A percentile compares a stretch with the other conserved stretches of the same genome.
These are phyloP conservation scores for Rhynchonycteris naso DNA, from an alignment of 2,797 vertebrate species.

Conservation along the genomic window DNA sequence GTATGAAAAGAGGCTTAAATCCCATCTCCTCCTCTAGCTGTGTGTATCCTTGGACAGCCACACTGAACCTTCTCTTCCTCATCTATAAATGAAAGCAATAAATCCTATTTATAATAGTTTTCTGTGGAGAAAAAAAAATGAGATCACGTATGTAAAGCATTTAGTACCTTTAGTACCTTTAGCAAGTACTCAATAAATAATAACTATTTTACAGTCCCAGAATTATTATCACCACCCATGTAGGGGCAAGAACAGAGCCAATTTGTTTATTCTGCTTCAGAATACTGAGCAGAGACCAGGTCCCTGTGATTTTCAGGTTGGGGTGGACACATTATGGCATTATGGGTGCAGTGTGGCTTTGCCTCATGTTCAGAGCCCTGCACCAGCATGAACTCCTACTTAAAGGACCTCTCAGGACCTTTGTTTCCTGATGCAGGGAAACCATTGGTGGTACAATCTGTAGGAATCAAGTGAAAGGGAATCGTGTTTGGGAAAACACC, in stretches of 20 bases:
- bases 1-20: neutral
- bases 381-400: neutral
- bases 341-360: neutral
- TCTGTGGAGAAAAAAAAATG: neutral
- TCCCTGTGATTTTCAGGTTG: neutral
- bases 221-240: neutral
- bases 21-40: neutral
- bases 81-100: neutral
- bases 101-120: neutral
- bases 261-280: neutral
- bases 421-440: neutral
- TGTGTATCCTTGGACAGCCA: neutral
- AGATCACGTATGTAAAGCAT: neutral
- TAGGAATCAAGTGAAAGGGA: neutral
- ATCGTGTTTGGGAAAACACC: neutral
- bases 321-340: rapidly evolving
- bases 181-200: neutral
- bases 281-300: neutral
- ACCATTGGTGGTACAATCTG: no score
- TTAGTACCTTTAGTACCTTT: neutral
- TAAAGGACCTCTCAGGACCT: neutral
- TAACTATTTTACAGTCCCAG: neutral
- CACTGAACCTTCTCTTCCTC: constrained; percentile 19
- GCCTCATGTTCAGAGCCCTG: neutral
- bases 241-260: neutral